These are phyloP conservation scores for Pemphredon lugubris DNA, from an alignment of 2,888 invertebrate genomes.

Conservation along the genomic window DNA sequence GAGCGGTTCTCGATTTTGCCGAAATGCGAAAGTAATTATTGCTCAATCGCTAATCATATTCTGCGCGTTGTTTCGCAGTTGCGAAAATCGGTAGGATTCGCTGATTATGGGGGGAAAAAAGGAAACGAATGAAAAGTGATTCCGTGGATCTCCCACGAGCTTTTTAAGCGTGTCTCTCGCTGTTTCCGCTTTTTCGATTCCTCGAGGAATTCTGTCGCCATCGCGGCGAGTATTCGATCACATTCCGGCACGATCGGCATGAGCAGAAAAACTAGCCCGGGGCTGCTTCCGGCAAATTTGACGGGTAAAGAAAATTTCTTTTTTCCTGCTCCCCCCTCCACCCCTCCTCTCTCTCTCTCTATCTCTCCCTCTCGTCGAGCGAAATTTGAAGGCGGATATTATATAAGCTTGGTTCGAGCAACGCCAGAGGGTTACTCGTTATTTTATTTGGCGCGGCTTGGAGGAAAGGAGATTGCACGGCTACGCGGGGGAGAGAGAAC, in stretches of 20 bases:
- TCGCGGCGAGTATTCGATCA: conserved; percentile 30
- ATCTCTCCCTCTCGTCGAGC: background rate
- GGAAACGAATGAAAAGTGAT: conserved; percentile 23
- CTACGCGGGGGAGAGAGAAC: background rate
- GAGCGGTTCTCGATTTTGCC: too few species aligned
- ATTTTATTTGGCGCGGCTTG: background rate
- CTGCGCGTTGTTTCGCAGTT: too few species aligned
- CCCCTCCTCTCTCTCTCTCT: too few species aligned
- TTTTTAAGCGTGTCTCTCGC: conserved; percentile 11
- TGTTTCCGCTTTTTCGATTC: conserved; percentile 31
- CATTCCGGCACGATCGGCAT: conserved; percentile 2
- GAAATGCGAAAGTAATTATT: too few species aligned
- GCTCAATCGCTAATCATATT: too few species aligned
- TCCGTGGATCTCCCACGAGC: conserved; percentile 3
- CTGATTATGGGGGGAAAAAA: too few species aligned
- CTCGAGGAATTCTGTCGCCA: conserved; percentile 25
- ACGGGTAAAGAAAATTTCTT: conserved; percentile 15
- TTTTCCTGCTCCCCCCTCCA: too few species aligned
- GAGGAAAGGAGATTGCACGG: background rate
- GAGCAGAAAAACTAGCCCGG: conserved; percentile 11
- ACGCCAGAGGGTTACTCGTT: too few species aligned
- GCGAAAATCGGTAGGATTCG: background rate
- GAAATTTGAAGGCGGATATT: conserved; percentile 30
- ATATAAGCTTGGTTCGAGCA: conserved; percentile 11
- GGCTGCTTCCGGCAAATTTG: conserved; percentile 15